Evolutionary conservation across 2,797 vertebrate species (phyloP), one percentile per base, ranked within the genome.

Genomic region (Sebastes trivittatus): DNA sequence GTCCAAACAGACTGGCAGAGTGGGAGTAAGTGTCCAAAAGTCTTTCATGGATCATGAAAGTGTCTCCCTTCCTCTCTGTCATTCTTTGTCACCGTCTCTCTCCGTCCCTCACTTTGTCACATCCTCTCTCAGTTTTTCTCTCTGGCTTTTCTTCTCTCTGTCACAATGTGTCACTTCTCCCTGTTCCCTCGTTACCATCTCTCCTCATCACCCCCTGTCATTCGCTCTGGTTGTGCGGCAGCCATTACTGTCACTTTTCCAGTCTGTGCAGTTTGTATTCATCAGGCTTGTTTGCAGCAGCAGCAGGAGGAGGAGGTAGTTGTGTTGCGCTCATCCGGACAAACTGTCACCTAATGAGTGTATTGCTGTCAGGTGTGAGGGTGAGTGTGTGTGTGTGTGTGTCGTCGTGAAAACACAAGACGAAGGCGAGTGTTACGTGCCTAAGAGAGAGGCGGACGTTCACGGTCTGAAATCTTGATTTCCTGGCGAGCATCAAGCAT

Each of bases 201-300:
- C 59, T 72, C 73, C 60, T 63, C 84, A 18, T 71, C 80, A n/a
- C 55, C 29, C 1, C 34, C 67, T 69, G 60, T 72, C 78, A 71
- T 70, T 59, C 22, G 64, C 20, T 32, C n/a, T 2, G 4, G 23
- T 16, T 56, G 38, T 62, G 74, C 14, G 1, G 72, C 66, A 52
- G 69, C 58, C 80, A 60, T 82, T 77, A 9, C 56, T 61, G 72
- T 78, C 66, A 56, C 42, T 65, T 67, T 63, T 22, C 29, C 34
- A 49, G 30, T 18, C 65, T 42, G 36, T 14, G 22, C 22, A 1
- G 60, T 75, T 75, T 65, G 56, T 34, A 23, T 61, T 78, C 23
- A 16, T 78, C 32, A 23, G 66, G 62, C 36, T 70, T 63, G 38
- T 59, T 69, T 58, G 76, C 74, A 68, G 56, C 7, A 56, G 71